A percentile compares a stretch with the other conserved stretches of the same genome.
These are phyloP conservation scores for Dasyurus viverrinus DNA, from an alignment of 2,113 vertebrate genomes.

Conservation along the genomic window DNA sequence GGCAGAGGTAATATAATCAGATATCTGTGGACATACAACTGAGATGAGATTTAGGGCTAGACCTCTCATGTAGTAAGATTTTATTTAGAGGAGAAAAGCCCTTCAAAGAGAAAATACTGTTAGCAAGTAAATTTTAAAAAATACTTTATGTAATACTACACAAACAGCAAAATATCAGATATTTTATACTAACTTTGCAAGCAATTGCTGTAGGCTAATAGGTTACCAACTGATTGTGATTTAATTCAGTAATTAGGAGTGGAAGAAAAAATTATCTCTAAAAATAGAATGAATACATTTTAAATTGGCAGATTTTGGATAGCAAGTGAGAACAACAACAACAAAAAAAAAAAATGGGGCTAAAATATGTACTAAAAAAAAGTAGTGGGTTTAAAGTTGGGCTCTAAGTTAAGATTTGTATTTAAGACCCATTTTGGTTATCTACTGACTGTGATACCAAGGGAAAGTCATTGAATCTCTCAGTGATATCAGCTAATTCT, in stretches of 20 bases:
- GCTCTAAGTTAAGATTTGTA: not conserved
- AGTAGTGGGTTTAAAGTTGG: not conserved
- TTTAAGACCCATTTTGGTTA: not conserved
- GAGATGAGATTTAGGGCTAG: not conserved
- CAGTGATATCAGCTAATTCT: too few relatives aligned
- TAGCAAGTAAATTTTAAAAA: constrained; percentile 11
- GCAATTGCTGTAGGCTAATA: not conserved
- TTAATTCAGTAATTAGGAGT: not conserved
- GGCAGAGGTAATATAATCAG: constrained; percentile 31
- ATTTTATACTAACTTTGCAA: not conserved
- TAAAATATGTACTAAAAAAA: not conserved
- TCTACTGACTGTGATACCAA: not conserved
- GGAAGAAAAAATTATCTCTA: constrained; percentile 26
- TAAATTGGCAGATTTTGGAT: constrained; percentile 5
- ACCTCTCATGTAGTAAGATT: not conserved
- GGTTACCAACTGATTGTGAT: not conserved
- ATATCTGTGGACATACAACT: not conserved
- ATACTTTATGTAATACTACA: not conserved
- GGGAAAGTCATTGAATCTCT: not conserved
- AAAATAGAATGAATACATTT: not conserved
- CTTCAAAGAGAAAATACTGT: constrained; percentile 14
- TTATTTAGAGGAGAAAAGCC: not conserved
- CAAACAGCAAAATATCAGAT: constrained; percentile 21
- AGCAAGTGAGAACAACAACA: not conserved
- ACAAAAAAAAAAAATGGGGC: not conserved